phyloP scores from a whole-genome alignment of 2,113 vertebrate species.

The Anhinga rufa region DNA sequence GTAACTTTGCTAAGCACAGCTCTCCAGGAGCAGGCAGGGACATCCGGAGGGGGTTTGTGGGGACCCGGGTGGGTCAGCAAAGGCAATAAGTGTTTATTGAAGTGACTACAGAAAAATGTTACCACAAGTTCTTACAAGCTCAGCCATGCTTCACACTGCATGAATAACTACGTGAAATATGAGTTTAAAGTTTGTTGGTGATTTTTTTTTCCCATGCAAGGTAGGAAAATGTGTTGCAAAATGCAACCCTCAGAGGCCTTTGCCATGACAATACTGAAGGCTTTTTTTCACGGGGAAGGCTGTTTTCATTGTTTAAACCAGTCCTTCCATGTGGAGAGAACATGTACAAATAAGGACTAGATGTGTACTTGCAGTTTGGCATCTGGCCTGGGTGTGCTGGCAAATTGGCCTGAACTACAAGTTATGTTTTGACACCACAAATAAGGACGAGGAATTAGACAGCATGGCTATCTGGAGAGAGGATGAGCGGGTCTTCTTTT shows the following conservation, averaged over 20 bases:
- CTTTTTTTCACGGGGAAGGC: not conserved
- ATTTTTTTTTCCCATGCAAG: not conserved
- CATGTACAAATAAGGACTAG: not conserved
- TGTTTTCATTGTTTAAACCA: not conserved
- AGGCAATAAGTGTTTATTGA: not conserved
- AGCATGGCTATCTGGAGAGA: not conserved
- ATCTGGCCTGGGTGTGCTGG: not conserved
- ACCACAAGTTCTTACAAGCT: not conserved
- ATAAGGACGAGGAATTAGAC: not conserved
- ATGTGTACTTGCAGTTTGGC: not conserved
- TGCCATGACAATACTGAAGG: not conserved
- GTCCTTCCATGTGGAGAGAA: not conserved
- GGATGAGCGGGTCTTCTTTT: accelerated
- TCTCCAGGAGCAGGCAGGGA: accelerated
- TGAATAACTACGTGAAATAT: accelerated
- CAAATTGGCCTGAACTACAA: not conserved
- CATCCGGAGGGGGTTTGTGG: accelerated
- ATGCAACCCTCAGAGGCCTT: not conserved
- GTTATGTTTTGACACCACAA: not conserved
- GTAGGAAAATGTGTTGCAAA: not conserved
- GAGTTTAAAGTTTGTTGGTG: not conserved
- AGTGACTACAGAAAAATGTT: not conserved
- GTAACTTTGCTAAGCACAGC: no score
- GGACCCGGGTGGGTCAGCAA: not conserved
- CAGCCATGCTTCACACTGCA: not conserved